Base-by-base conservation (phyloP, 2,888 invertebrate genomes). In the Colletes collaris region DNA sequence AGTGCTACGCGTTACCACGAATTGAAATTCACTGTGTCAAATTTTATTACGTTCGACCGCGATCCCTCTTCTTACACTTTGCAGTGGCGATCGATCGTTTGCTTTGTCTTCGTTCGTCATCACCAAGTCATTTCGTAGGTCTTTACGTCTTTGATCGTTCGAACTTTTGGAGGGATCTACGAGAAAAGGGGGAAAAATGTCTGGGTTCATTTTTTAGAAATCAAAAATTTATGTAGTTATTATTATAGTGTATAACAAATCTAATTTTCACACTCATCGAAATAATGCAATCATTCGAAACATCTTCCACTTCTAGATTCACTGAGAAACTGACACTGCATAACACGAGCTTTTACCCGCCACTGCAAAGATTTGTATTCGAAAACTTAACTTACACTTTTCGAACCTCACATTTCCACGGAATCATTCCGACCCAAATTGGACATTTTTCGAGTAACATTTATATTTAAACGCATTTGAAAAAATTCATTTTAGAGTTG, bases 1-100 rank as follows among this genome's bases (percentile, higher is more conserved):
- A 79, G 84, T 82, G 83, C 78, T 84, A 78, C 64, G 72, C 56
- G 82, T 78, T 74, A 66, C 64, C 67, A 53, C 72, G 56, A 70
- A 70, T 75, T 72, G 72, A 65, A 64, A 65, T 70, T 69, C 58
- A 76, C 60, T 40, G 58, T 73, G 55, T 53, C 59, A 8, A 44
- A 49, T 27, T 16, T 56, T 50, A 27, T n/a, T 35, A 27, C 56
- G 40, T 62, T 8, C 49, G 13, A 46, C 40, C 49, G 35, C 46
- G 50, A 52, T 50, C 50, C 4, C 44, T 40, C 3, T 11, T 53
- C 3, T 4, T 4, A 35, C 50, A 55, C 49, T 46, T 68, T 56
- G 63, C 67, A 68, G 58, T 60, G 65, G 46, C 46, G 81, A 55
- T 35, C 60, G 44, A 7, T 27, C 27, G 37, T 69, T 72, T n/a